Evolutionary conservation across 2,113 vertebrate genomes (phyloP), one percentile per base, ranked within the genome.

Genomic region (Clarias gariepinus): DNA sequence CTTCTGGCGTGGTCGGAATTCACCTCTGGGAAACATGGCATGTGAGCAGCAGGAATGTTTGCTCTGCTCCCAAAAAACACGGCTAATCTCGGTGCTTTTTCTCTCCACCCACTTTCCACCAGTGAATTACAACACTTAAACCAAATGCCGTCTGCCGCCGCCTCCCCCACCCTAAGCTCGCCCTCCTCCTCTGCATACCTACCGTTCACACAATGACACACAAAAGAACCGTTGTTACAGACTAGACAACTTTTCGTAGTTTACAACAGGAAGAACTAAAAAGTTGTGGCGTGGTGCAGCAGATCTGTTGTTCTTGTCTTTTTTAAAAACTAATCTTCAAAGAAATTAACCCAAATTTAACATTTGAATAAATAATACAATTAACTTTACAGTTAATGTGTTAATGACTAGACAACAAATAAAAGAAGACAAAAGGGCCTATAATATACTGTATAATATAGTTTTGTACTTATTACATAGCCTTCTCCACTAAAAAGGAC

Each of bases 41-140:
- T 82, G 61, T 19, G 80, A 64, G 86, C 83, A 69, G 87, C 69
- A 82, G 83, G 81, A 88, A 84, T 90, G 66, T 78, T 82, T 57
- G 74, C 85, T 82, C n/a, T 55, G 23, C 41, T 76, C 73, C 69
- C 78, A 64, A 84, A 60, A 64, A 84, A 60, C 3, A 82, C 63
- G 10, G 60, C 64, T 85, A 88, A 88, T 85, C 88, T 87, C 60
- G 28, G 58, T 47, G 58, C 57, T 53, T n/a, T n/a, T 52, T 19
- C 96, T 95, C 3, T 95, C 94, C 94, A 94, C 95, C 73, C 95
- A 95, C 33, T 19, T 12, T 9, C 47, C 60, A 73, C 36, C 69
- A 74, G 25, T 66, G 84, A 64, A 85, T 78, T 28, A 71, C 41
- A 64, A 81, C 80, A 21, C 81, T 28, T 33, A 30, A 47, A 52